Evolutionary conservation across 2,113 vertebrate species (phyloP), one percentile per base, ranked within the genome.

Genomic region (Megatriorchis doriae): DNA sequence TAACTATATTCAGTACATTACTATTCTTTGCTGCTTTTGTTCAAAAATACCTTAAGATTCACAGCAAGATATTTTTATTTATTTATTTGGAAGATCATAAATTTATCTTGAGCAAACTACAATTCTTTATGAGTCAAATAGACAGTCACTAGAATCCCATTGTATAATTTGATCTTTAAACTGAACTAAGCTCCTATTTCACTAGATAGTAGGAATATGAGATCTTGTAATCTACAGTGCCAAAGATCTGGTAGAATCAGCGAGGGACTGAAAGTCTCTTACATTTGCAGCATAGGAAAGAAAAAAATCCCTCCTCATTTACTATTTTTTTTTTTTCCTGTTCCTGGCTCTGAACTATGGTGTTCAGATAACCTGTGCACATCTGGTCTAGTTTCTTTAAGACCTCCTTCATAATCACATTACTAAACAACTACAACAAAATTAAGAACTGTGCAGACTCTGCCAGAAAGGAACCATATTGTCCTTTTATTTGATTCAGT

Each of bases 1-100:
- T 97, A 95, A 97, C 97, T 97, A 68, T 96, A 78, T 94, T 95
- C 73, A 93, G 71, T 96, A 47, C 16, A 81, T 92, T 95, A 94
- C 63, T 94, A 43, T 43, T 50, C 36, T 96, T 65, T 95, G 13
- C 26, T 88, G 11, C 12, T 95, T 93, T 66, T 29, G 36, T 93
- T 78, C 79, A 87, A 95, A 67, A 86, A 47, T 72, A 92, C 78
- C 61, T 91, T 82, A 82, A 92, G 36, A 55, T 11, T 40, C 71
- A 65, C 22, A 78, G 25, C 10, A 81, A 83, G 34, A 43, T 50
- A 45, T 52, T 74, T 48, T 84, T 52, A 62, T 65, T 81, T 36
- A 92, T 94, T 79, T 68, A 47, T 84, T 74, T 88, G 38, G 36
- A 36, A 26, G 38, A 55, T 26, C 48, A 70, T 40, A 74, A 34